A percentile compares a stretch with the other conserved stretches of the same genome.
These are phyloP conservation scores for Prunella fulvescens DNA, from an alignment of 2,113 vertebrate species.

Conservation along the genomic window DNA sequence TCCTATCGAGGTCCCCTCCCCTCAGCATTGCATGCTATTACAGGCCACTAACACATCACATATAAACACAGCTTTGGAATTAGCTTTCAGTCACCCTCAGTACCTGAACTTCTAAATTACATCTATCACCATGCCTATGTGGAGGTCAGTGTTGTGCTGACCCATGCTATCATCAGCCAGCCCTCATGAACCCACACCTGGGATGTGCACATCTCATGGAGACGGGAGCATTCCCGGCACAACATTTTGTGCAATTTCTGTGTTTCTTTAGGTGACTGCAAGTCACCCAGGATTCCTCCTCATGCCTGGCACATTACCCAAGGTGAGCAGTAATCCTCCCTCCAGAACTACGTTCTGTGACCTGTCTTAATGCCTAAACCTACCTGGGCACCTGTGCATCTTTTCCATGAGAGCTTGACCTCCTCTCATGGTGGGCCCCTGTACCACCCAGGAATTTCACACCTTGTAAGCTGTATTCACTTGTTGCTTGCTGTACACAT, in stretches of 20 bases:
- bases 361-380: background rate
- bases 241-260: background rate
- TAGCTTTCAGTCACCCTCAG: background rate
- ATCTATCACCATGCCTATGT: fast-evolving
- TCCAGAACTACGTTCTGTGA: background rate
- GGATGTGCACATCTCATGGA: fast-evolving
- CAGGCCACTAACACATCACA: background rate
- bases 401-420: background rate
- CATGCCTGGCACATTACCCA: fast-evolving
- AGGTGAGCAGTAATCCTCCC: background rate
- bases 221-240: fast-evolving
- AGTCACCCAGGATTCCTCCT: background rate
- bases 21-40: background rate
- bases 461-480: conserved; percentile 49
- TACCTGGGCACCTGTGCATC: background rate
- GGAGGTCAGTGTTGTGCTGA: background rate
- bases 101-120: background rate
- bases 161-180: background rate
- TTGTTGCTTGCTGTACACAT: conserved; percentile 49
- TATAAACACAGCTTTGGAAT: background rate
- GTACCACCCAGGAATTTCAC: conserved; percentile 11
- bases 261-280: background rate
- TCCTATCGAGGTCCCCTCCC: too few relatives aligned
- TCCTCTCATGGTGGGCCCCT: background rate
- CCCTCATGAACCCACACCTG: fast-evolving